phyloP scores from a whole-genome alignment of 2,113 vertebrate genomes.

The Platichthys stellatus region DNA sequence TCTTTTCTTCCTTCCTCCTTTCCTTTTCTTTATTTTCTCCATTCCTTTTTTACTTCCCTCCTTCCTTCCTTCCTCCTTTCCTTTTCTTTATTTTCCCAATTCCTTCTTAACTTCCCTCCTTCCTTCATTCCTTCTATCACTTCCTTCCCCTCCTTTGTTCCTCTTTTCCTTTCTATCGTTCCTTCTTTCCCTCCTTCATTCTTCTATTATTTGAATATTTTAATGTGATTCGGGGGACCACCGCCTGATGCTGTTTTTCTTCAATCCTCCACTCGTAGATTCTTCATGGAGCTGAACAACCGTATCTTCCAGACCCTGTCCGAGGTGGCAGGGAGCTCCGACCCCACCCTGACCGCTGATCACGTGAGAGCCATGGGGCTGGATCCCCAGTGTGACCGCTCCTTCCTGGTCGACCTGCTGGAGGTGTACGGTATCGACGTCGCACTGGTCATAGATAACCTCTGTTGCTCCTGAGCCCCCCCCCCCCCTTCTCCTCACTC shows the following conservation, averaged over 20 bases:
- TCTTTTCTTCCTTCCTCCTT: too few species aligned
- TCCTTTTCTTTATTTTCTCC: too few species aligned
- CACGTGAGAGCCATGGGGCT: conserved; percentile 96
- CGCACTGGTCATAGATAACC: conserved; percentile 95
- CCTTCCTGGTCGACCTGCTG: conserved; percentile 94
- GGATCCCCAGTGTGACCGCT: conserved; percentile 94
- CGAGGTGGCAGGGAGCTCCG: conserved; percentile 90
- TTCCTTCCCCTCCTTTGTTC: too few species aligned
- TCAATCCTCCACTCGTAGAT: conserved; percentile 78
- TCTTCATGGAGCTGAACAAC: conserved; percentile 99
- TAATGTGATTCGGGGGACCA: not conserved
- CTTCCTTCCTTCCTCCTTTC: too few species aligned
- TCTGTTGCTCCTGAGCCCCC: conserved; percentile 90
- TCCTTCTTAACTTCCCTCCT: too few species aligned
- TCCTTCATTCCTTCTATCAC: too few species aligned
- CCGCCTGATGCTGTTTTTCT: not conserved
- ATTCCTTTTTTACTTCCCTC: too few species aligned
- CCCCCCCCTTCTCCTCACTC: not conserved
- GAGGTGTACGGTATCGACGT: conserved; percentile 95
- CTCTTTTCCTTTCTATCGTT: too few species aligned
- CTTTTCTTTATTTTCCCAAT: too few species aligned
- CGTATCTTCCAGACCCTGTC: conserved; percentile 95
- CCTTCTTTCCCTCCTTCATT: too few species aligned
- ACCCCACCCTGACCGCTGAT: conserved; percentile 93
- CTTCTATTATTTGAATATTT: not conserved